Conservation (phyloP, 1,140 invertebrate species). For the Goniozus legneri region DNA sequence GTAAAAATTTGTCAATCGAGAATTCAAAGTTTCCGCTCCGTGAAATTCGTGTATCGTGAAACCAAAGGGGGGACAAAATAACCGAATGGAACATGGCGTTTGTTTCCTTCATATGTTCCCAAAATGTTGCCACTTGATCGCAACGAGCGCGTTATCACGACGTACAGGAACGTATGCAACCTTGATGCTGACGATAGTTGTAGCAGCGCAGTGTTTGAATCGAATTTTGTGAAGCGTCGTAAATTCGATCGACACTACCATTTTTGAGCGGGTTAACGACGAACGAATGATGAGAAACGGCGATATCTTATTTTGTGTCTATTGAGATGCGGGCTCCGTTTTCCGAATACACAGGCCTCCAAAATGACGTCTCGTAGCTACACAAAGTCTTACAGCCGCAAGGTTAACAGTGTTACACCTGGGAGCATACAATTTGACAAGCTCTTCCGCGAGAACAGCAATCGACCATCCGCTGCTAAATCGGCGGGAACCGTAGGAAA, state of each 20-base stretch:
- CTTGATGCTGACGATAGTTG: no score
- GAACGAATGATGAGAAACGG: constrained; percentile 29
- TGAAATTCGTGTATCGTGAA: constrained; percentile 28
- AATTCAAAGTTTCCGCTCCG: constrained; percentile 19
- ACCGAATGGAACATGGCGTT: constrained; percentile 49
- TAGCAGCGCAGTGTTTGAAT: no score
- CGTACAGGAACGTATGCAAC: no score
- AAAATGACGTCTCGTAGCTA: constrained; percentile 59
- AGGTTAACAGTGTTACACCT: constrained; percentile 51
- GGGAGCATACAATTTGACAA: constrained; percentile 72
- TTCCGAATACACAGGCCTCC: constrained; percentile 20
- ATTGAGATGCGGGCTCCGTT: constrained; percentile 31
- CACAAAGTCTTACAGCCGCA: constrained; percentile 58
- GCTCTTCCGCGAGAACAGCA: constrained; percentile 81
- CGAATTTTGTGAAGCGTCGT: no score
- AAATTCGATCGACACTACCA: no score
- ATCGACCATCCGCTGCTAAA: constrained; percentile 80
- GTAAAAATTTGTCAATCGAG: constrained; percentile 2
- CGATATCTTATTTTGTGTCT: constrained; percentile 21
- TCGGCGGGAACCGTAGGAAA: constrained; percentile 86
- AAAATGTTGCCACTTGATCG: constrained; percentile 23
- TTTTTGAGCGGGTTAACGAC: neutral
- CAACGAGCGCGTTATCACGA: no score
- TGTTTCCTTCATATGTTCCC: constrained; percentile 40
- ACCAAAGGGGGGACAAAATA: no score